Evolutionary conservation across 64 coral and sea anemone genomes (phyloP).

Genomic region (Actinia equina): DNA sequence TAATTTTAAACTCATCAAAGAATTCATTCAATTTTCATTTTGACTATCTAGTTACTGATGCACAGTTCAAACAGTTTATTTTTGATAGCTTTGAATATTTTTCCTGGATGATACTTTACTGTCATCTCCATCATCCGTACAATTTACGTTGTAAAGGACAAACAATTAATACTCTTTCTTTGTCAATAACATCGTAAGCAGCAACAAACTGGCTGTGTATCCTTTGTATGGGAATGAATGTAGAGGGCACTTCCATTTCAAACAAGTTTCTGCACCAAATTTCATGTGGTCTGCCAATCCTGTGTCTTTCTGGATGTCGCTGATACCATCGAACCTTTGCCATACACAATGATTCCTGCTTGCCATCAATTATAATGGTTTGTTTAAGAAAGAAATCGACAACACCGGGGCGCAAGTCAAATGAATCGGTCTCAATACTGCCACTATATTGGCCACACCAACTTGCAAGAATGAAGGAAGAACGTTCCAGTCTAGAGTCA

Average conservation of each 20-base stretch:
- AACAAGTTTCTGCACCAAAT: slow-evolving; percentile 49
- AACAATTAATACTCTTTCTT: slow-evolving; percentile 27
- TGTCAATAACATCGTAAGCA: slow-evolving; percentile 17
- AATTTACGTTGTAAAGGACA: slow-evolving; percentile 35
- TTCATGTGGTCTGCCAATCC: slow-evolving; percentile 17
- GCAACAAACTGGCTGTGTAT: slow-evolving; percentile 25
- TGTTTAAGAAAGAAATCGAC: slow-evolving; percentile 57
- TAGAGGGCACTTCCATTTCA: slow-evolving; percentile 15
- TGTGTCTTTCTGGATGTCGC: slow-evolving; percentile 41
- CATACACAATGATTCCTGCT: slow-evolving; percentile 32
- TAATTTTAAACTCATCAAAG: background rate
- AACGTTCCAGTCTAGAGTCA: slow-evolving; percentile 17
- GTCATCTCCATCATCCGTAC: slow-evolving; percentile 16
- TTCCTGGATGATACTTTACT: background rate
- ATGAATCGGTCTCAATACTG: slow-evolving; percentile 18
- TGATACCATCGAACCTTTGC: slow-evolving; percentile 72
- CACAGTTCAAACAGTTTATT: slow-evolving; percentile 4
- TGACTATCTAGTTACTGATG: slow-evolving; percentile 1
- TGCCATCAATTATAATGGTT: slow-evolving; percentile 32
- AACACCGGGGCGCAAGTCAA: slow-evolving; percentile 49
- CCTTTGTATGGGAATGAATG: slow-evolving; percentile 47
- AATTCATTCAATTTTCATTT: background rate
- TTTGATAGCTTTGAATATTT: slow-evolving; percentile 6
- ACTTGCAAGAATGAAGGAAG: slow-evolving; percentile 15
- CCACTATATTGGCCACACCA: slow-evolving; percentile 25